phyloP scores from a whole-genome alignment of 2,113 vertebrate species.

The Odocoileus virginianus region DNA sequence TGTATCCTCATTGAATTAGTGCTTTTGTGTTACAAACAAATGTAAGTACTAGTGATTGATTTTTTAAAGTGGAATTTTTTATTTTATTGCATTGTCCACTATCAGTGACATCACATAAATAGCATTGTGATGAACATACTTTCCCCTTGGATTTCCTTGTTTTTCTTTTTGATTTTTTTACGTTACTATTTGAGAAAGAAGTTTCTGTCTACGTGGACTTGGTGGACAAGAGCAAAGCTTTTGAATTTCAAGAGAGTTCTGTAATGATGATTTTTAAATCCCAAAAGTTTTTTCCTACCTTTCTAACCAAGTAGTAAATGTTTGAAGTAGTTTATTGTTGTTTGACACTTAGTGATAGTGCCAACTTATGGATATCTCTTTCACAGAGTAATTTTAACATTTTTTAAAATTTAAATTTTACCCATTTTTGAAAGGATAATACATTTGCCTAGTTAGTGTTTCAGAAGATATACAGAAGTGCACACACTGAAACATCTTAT shows the following conservation, averaged over 20 bases:
- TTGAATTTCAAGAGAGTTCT: conserved; percentile 8
- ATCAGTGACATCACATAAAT: neutral
- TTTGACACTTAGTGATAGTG: neutral
- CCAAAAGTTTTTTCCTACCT: neutral
- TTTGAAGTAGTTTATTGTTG: neutral
- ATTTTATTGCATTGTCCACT: neutral
- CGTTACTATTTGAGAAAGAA: neutral
- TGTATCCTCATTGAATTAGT: neutral
- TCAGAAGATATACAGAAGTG: neutral
- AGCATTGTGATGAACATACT: neutral
- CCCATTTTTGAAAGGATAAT: neutral
- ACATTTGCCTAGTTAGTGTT: neutral
- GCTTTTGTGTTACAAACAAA: neutral
- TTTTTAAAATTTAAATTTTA: neutral
- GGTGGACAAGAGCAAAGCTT: neutral
- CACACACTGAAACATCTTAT: neutral
- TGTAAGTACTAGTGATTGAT: neutral
- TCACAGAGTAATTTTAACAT: neutral
- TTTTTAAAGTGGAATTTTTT: neutral
- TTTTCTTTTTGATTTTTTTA: neutral
- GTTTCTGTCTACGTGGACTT: neutral
- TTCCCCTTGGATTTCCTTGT: neutral
- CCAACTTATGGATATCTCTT: neutral
- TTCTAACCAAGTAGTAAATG: neutral
- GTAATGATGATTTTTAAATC: neutral